Conservation (phyloP, 1,140 invertebrate species). For the Leptinotarsa lineolata region DNA sequence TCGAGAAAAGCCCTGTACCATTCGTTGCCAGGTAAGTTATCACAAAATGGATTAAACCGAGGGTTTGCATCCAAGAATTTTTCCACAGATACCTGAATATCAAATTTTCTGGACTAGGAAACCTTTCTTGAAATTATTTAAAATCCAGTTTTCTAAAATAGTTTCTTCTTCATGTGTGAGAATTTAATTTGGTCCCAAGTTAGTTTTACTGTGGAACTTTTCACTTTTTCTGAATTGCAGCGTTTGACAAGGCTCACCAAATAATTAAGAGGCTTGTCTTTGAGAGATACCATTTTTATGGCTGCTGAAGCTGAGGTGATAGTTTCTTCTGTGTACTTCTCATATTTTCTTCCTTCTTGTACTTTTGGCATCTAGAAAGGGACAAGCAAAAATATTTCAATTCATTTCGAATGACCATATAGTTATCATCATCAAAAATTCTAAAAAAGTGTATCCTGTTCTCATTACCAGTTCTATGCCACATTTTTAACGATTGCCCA, state of each 20-base stretch:
- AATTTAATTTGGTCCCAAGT: background rate
- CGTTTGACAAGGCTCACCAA: background rate
- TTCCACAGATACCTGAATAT: conserved; percentile 31
- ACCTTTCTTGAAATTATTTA: conserved; percentile 27
- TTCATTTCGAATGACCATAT: too few species aligned
- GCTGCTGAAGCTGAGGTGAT: too few species aligned
- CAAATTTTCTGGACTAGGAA: conserved; percentile 33
- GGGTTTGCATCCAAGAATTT: conserved; percentile 12
- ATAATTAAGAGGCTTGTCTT: too few species aligned
- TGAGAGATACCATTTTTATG: too few species aligned
- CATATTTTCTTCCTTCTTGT: too few species aligned
- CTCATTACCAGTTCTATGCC: too few species aligned
- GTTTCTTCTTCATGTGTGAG: conserved; percentile 24
- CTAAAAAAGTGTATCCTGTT: too few species aligned
- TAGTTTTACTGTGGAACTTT: background rate
- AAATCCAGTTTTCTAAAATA: conserved; percentile 30
- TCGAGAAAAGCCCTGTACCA: conserved; percentile 51
- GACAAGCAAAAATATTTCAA: too few species aligned
- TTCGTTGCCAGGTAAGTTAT: conserved; percentile 45
- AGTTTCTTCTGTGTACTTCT: too few species aligned
- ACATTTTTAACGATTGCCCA: too few species aligned
- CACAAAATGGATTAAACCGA: conserved; percentile 37
- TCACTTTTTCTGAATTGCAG: background rate
- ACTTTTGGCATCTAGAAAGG: too few species aligned
- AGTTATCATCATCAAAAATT: too few species aligned